phyloP scores from a whole-genome alignment of 1,140 invertebrate species.

The Dysdera silvatica region DNA sequence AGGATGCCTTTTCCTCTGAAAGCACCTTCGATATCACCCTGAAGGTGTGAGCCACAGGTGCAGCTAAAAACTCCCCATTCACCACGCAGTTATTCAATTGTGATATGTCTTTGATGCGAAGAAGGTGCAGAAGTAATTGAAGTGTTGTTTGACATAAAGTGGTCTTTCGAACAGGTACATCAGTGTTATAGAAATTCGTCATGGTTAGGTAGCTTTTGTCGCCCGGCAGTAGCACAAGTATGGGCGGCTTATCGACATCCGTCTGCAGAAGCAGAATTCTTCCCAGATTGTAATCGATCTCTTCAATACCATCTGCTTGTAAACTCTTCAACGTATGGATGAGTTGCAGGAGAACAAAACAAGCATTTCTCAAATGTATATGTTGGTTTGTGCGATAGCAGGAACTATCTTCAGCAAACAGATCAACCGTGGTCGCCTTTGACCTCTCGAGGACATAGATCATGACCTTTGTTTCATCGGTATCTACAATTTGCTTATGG shows the following conservation, averaged over 20 bases:
- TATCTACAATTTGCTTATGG: background rate
- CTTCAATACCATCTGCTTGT: constrained; percentile 73
- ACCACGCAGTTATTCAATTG: constrained; percentile 22
- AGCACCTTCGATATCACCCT: constrained; percentile 34
- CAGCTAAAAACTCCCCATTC: constrained; percentile 23
- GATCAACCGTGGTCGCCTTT: background rate
- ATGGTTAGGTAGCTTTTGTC: background rate
- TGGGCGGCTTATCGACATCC: constrained; percentile 54
- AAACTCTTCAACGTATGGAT: constrained; percentile 70
- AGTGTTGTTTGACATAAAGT: constrained; percentile 69
- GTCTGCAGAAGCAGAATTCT: constrained; percentile 56
- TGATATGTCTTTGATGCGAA: constrained; percentile 45
- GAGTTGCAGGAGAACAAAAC: constrained; percentile 49
- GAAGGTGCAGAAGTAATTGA: constrained; percentile 57
- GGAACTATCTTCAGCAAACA: background rate
- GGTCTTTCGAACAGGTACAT: background rate
- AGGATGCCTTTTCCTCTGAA: constrained; percentile 36
- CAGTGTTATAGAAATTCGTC: no score
- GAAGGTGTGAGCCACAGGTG: constrained; percentile 31
- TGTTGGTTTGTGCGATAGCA: background rate
- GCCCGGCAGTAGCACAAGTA: constrained; percentile 59
- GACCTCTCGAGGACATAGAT: constrained; percentile 4
- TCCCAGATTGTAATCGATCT: constrained; percentile 57
- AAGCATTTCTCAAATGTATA: constrained; percentile 47
- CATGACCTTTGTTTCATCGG: background rate